phyloP scores from a whole-genome alignment of 2,888 invertebrate species.

The Agrilus cyanescens region DNA sequence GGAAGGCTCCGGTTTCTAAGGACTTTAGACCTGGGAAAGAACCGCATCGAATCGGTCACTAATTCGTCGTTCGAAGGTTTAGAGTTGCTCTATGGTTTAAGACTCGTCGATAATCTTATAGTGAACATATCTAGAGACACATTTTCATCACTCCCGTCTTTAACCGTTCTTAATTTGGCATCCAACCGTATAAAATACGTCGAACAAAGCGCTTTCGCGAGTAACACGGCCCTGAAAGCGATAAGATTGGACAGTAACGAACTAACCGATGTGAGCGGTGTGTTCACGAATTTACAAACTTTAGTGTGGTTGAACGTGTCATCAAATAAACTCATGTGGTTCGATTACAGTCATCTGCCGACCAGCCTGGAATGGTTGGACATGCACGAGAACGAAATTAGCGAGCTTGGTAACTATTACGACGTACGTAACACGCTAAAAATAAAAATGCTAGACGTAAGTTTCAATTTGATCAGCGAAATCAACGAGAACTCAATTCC shows the following conservation, averaged over 20 bases:
- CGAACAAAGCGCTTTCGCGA: slow-evolving; percentile 65
- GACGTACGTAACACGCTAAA: slow-evolving; percentile 51
- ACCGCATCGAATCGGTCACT: slow-evolving; percentile 58
- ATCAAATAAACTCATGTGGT: slow-evolving; percentile 65
- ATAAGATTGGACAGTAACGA: slow-evolving; percentile 68
- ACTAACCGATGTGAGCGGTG: slow-evolving; percentile 64
- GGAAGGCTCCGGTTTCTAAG: slow-evolving; percentile 58
- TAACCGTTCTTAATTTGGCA: slow-evolving; percentile 70
- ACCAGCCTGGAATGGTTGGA: slow-evolving; percentile 67
- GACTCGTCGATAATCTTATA: slow-evolving; percentile 69
- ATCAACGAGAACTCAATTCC: slow-evolving; percentile 60
- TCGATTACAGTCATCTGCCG: slow-evolving; percentile 71
- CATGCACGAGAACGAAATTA: slow-evolving; percentile 68
- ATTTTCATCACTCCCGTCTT: slow-evolving; percentile 55
- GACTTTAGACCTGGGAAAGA: slow-evolving; percentile 71
- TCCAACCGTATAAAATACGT: slow-evolving; percentile 67
- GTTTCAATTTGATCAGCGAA: slow-evolving; percentile 57
- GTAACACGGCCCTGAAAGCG: slow-evolving; percentile 60
- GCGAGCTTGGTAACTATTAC: slow-evolving; percentile 61
- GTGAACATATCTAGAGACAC: slow-evolving; percentile 64
- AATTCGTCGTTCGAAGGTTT: slow-evolving; percentile 64
- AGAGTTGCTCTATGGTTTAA: slow-evolving; percentile 60
- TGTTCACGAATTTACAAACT: slow-evolving; percentile 60
- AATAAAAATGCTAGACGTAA: slow-evolving; percentile 66
- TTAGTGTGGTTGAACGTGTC: slow-evolving; percentile 74